phyloP scores from a whole-genome alignment of 2,888 invertebrate species.

The Epistrophella euchroma region DNA sequence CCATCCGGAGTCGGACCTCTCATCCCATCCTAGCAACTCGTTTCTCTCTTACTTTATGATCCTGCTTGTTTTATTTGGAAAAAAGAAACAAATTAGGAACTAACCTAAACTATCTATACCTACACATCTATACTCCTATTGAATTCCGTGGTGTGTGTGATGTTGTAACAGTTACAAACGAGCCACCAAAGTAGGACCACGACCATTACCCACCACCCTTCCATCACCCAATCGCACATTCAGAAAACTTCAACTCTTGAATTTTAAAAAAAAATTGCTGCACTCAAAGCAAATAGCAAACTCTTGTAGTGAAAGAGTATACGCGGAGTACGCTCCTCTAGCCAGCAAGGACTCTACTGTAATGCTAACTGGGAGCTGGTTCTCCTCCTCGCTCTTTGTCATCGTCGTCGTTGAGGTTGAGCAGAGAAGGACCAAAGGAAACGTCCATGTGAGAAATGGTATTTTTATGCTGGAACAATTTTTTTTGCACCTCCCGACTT shows the following conservation, averaged over 20 bases:
- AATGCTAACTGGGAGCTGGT: not conserved
- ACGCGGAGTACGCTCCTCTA: slow-evolving; percentile 25
- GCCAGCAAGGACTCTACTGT: slow-evolving; percentile 8
- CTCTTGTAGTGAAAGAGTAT: slow-evolving; percentile 55
- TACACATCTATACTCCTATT: slow-evolving; percentile 21
- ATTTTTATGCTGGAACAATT: slow-evolving; percentile 72
- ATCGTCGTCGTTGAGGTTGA: not conserved
- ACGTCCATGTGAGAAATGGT: slow-evolving; percentile 73
- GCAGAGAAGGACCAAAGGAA: slow-evolving; percentile 57
- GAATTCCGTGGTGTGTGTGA: slow-evolving; percentile 28
- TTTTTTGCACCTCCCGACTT: slow-evolving; percentile 43
- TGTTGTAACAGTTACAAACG: slow-evolving; percentile 71
- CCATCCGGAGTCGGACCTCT: slow-evolving; percentile 47
- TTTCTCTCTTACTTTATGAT: slow-evolving; percentile 18
- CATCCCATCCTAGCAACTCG: not conserved
- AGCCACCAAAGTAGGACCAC: slow-evolving; percentile 63
- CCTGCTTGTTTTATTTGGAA: slow-evolving; percentile 9
- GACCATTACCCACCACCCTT: not conserved
- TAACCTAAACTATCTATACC: slow-evolving; percentile 6
- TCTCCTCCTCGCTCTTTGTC: not conserved
- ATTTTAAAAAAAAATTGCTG: slow-evolving; percentile 58
- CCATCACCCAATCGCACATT: slow-evolving; percentile 55
- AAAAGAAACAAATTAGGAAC: not conserved
- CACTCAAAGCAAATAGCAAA: slow-evolving; percentile 74
- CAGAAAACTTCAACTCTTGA: slow-evolving; percentile 58